Evolutionary conservation across 2,797 vertebrate genomes (phyloP), one percentile per base, ranked within the genome.

Genomic region (Onychomys leucogaster): DNA sequence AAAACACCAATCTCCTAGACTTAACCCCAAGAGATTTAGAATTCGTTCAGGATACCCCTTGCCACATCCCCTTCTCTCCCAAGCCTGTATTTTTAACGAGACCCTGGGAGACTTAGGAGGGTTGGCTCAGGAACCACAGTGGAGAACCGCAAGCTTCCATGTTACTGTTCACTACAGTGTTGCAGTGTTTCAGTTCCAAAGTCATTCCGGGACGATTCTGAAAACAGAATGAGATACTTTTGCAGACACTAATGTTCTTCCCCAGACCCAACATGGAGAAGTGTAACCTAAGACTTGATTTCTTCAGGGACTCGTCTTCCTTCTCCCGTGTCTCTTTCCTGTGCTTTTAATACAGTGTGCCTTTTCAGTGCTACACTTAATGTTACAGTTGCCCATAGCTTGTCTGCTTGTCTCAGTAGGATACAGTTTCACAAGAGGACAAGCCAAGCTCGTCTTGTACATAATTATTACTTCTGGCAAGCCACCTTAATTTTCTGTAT

Each of bases 11-110:
- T 78, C 69, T 93, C n/a, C 76, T 91, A 85, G 80, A 61, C 43
- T 37, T 90, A 27, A 80, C 46, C 63, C 49, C 77, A 41, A 69
- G 55, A 96, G 46, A 71, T 76, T 90, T 90, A 94, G 63, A 78
- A 77, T 78, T 89, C 55, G 12, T 90, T 12, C 32, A 43, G 19
- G 71, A 14, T 63, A n/a, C 27, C 9, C 16, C 14, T 77, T 92
- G 59, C 7, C 27, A 63, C 49, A 49, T 6, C 0, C 4, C 1
- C 1, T 16, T 14, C 10, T 5, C 43, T 13, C 27, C 17, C n/a
- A 59, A 61, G 23, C 49, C 61, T 89, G 25, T 92, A 67, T 49
- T 94, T 97, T 94, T 96, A 95, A 91, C 61, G 69, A 92, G 80
- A 81, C 23, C 34, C 49, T 34, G 34, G 46, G 71, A 90, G 77